Evolutionary conservation across 2,888 invertebrate species (phyloP).

Genomic region (Drosophila meridionalis): DNA sequence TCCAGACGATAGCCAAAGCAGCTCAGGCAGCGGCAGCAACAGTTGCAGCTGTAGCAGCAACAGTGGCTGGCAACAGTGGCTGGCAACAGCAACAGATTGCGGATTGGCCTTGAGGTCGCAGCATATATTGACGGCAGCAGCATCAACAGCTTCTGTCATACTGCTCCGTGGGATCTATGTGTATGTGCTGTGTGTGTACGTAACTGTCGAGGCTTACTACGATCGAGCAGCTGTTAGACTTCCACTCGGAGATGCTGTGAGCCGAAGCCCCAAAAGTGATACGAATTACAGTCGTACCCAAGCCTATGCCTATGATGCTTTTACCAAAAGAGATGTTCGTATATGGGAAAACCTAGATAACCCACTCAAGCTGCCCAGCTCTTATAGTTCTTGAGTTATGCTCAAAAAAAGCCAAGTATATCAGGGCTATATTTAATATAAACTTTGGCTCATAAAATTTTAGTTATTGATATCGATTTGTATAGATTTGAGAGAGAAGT

Average conservation of each 20-base stretch:
- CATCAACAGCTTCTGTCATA: neutral
- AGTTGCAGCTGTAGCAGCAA: neutral
- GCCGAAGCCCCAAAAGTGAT: too few relatives aligned
- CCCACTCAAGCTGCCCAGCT: neutral
- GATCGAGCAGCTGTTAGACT: neutral
- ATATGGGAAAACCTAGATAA: neutral
- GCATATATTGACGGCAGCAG: too few relatives aligned
- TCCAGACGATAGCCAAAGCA: conserved; percentile 9
- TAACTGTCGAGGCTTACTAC: neutral
- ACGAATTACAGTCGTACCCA: neutral
- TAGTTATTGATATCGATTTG: neutral
- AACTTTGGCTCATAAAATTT: neutral
- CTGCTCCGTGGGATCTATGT: neutral
- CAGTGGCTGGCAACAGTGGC: neutral
- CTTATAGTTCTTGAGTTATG: neutral
- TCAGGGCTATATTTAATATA: neutral
- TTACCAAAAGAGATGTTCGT: neutral
- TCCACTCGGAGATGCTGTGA: neutral
- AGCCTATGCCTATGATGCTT: neutral
- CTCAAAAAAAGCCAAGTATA: neutral
- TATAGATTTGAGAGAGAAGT: neutral
- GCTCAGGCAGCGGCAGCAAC: conserved; percentile 9
- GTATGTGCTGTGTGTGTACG: neutral
- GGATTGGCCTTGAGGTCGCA: conserved; percentile 4
- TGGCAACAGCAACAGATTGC: neutral